Evolutionary conservation across 1,140 invertebrate species (phyloP), one percentile per base, ranked within the genome.

Genomic region (Fopius arisanus): DNA sequence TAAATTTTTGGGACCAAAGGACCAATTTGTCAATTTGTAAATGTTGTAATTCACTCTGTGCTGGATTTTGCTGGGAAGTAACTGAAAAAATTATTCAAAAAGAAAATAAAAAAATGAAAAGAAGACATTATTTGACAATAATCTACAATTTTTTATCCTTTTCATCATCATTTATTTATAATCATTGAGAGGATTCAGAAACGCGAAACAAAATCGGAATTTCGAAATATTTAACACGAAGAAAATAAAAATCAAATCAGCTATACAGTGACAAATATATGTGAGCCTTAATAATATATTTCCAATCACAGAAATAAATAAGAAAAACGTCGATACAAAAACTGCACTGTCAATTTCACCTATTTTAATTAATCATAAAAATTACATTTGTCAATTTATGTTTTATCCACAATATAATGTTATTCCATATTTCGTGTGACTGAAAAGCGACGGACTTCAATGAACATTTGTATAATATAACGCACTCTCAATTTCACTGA

Each of bases 291-390:
- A 40, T 31, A 31, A 37, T 72, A 70, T 73, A 51, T 41, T 68
- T 59, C 48, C 67, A 69, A 73, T 62, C 73, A 79, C 33, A 72
- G 74, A 76, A 79, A 78, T 78, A 79, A 79, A 79, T 78, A 72
- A 75, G 72, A 78, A 71, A 73, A 71, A 69, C 65, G 71, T 76
- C 71, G 73, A 78, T 70, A 77, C 72, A 75, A 72, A 70, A 23
- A 71, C 37, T 59, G 65, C 68, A 62, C 51, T 23, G 23, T 71
- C 62, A 59, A 62, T 62, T 51, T 71, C 67, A 43, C 40, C 26
- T 69, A 74, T 70, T 71, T 63, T 41, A 12, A 29, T 70, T 72
- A 29, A 65, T 75, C n/a, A 14, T 54, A 74, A 74, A 41, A 12
- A 73, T 62, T 71, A 73, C 62, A 74, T 41, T 62, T 67, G 31